Evolutionary conservation across 2,888 invertebrate species (phyloP), one percentile per base, ranked within the genome.

Genomic region (Unio delphinus): DNA sequence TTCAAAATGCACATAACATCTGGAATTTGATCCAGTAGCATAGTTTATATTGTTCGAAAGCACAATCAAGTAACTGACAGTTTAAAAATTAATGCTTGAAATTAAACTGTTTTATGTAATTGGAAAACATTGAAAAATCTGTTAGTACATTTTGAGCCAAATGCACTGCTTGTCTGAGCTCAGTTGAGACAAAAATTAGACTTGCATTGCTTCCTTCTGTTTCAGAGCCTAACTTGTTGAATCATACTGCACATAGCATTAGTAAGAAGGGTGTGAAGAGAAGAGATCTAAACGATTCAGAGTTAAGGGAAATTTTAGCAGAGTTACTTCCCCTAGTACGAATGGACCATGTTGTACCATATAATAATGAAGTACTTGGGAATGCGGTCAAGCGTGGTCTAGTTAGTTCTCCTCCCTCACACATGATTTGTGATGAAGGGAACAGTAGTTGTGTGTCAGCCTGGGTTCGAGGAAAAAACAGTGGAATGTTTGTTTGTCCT

Each of bases 231-330:
- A 96, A 96, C 91, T 91, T 96, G 67, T 92, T 96, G 78, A 95
- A 95, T 90, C 95, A 96, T 90, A 97, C 97, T 15, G 95, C 96
- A n/a, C 96, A 96, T 91, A 95, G 95, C 57, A 96, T 95, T 73
- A 93, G 95, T 20, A 93, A 96, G 61, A 95, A 96, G 89, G 96
- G 95, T 20, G 93, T 95, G 3, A 95, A 94, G 89, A 95, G 94
- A 87, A 92, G 94, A 71, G 96, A 96, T 88, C 82, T 92, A 74
- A 95, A 95, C 84, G 97, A 97, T 89, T 94, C 94, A 65, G 96
- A 96, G 88, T 91, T 96, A 80, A 92, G 95, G 18, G 96, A 96
- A 89, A 94, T 95, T 84, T 92, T 97, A 66, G 94, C 95, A 3
- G 94, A 96, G 83, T 92, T 98, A 68, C 90, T 96, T 83, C 95